Conservation (phyloP, 2,113 vertebrate species). For the Athene cunicularia region DNA sequence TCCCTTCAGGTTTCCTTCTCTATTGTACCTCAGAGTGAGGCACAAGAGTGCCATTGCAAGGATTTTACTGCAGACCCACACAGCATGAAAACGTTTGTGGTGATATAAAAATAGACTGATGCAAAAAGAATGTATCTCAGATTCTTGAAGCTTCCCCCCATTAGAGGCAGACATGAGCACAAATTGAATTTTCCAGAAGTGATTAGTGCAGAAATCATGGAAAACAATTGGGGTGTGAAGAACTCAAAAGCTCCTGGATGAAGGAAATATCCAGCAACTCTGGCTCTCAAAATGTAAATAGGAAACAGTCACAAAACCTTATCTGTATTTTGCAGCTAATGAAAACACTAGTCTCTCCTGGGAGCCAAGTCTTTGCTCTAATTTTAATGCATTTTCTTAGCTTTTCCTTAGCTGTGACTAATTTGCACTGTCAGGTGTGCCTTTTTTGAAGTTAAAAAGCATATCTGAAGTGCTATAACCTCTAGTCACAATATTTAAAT, state of each 20-base stretch:
- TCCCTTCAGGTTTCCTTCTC: background rate
- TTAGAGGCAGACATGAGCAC: background rate
- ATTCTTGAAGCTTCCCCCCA: background rate
- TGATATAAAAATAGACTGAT: background rate
- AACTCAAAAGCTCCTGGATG: background rate
- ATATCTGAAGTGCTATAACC: background rate
- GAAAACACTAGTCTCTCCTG: constrained; percentile 6
- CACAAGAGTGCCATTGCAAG: background rate
- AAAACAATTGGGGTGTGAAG: background rate
- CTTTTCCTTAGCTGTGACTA: constrained; percentile 35
- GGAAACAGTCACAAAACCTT: constrained; percentile 26
- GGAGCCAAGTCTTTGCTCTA: constrained; percentile 36
- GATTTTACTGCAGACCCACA: background rate
- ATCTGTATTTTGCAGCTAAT: constrained; percentile 53
- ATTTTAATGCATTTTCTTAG: constrained; percentile 44
- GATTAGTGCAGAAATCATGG: background rate
- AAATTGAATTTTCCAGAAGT: background rate
- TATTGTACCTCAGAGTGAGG: background rate
- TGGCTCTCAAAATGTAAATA: constrained; percentile 28
- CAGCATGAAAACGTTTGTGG: background rate
- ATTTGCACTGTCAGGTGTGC: constrained; percentile 16
- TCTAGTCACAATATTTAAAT: background rate
- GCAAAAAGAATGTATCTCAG: background rate
- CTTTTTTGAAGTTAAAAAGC: constrained; percentile 33
- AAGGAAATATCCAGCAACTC: constrained; percentile 3